phyloP scores from a whole-genome alignment of 1,140 invertebrate genomes.

The Archivesica marissinica region DNA sequence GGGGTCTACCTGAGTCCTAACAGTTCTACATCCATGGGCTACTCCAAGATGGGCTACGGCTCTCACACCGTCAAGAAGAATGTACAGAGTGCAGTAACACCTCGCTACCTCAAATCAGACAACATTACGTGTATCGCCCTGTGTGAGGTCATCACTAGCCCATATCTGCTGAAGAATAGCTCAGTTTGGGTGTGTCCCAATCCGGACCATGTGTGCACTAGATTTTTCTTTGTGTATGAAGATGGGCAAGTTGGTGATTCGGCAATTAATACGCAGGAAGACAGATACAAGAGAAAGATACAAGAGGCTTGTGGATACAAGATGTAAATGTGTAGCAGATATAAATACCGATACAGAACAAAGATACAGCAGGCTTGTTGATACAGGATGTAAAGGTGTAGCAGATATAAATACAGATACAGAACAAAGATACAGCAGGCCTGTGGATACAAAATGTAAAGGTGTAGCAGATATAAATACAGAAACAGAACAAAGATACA shows the following conservation, averaged over 20 bases:
- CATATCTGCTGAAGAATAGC: slow-evolving; percentile 70
- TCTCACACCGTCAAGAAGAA: slow-evolving; percentile 57
- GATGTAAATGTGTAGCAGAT: too few species aligned
- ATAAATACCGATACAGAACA: too few species aligned
- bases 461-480: too few species aligned
- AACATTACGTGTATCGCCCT: slow-evolving; percentile 75
- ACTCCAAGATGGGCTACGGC: slow-evolving; percentile 75
- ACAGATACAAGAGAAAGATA: slow-evolving; percentile 55
- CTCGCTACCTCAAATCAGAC: slow-evolving; percentile 63
- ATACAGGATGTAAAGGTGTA: too few species aligned
- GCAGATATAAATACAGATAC: too few species aligned
- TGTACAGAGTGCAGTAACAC: background rate
- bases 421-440: too few species aligned
- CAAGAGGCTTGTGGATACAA: slow-evolving; percentile 48
- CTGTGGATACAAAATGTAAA: too few species aligned
- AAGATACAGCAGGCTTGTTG: too few species aligned
- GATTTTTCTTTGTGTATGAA: slow-evolving; percentile 81
- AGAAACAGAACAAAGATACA: too few species aligned
- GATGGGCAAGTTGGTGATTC: slow-evolving; percentile 62
- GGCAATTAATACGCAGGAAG: slow-evolving; percentile 63
- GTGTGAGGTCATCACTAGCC: slow-evolving; percentile 76
- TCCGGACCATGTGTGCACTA: slow-evolving; percentile 76
- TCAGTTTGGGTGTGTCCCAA: slow-evolving; percentile 75
- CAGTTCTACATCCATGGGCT: slow-evolving; percentile 73
- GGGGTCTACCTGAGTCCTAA: slow-evolving; percentile 81